Percentiles rank a stretch among this genome's conserved stretches.
Conservation (phyloP, 2,888 invertebrate genomes). For the Periphyllus acericola region DNA sequence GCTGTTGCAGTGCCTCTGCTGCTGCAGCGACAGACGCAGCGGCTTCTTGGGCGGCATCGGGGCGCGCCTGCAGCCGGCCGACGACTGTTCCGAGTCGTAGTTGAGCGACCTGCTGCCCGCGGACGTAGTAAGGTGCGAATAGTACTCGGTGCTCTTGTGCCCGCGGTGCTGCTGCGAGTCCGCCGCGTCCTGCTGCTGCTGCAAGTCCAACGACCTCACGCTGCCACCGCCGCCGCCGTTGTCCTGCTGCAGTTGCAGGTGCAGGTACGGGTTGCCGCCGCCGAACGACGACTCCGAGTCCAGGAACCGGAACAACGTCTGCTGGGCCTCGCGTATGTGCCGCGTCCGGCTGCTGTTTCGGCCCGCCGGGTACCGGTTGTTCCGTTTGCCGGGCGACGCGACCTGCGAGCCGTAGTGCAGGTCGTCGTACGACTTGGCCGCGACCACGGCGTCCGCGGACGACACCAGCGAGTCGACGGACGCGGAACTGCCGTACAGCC, state of each 20-base stretch:
- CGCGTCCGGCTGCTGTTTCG: constrained; percentile 53
- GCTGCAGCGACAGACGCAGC: constrained; percentile 80
- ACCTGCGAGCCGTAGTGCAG: constrained; percentile 46
- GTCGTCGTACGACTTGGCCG: constrained; percentile 52
- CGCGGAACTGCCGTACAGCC: constrained; percentile 48
- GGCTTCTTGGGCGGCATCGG: constrained; percentile 89
- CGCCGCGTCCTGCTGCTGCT: not conserved
- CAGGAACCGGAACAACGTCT: constrained; percentile 53
- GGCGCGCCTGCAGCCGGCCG: constrained; percentile 25
- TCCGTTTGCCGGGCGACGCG: constrained; percentile 35
- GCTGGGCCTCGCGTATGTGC: constrained; percentile 59
- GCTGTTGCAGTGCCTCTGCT: constrained; percentile 69
- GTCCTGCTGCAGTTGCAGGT: constrained; percentile 63
- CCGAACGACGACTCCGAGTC: constrained; percentile 41
- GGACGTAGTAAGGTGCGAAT: constrained; percentile 28
- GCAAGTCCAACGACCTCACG: constrained; percentile 42
- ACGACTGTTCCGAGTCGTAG: constrained; percentile 54
- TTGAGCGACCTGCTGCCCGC: constrained; percentile 42
- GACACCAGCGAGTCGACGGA: constrained; percentile 41
- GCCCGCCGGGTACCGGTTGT: constrained; percentile 36
- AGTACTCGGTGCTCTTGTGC: constrained; percentile 53
- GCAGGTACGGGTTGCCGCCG: constrained; percentile 27
- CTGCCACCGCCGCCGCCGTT: not conserved
- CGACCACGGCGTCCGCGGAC: constrained; percentile 34
- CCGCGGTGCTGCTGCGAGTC: constrained; percentile 18